phyloP scores from a whole-genome alignment of 2,888 invertebrate species.

The Busseola fusca region DNA sequence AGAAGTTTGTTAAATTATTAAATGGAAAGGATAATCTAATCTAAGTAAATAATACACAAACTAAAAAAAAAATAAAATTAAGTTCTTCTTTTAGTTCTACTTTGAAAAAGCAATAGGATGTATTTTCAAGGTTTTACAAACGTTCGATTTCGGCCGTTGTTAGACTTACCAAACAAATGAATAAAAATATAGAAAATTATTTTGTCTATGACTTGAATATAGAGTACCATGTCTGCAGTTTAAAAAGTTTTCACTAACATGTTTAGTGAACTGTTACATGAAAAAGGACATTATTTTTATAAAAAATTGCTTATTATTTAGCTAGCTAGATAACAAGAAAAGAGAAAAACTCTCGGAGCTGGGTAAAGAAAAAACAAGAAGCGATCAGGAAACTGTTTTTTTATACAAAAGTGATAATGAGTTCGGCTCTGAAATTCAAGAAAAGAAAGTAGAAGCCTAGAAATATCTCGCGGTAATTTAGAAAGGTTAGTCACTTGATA shows the following conservation, averaged over 20 bases:
- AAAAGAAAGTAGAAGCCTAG: neutral
- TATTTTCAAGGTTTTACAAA: neutral
- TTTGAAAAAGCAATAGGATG: neutral
- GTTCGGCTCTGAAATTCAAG: neutral
- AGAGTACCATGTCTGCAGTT: neutral
- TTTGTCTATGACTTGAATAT: neutral
- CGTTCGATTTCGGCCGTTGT: neutral
- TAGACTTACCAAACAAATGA: neutral
- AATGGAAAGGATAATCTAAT: slow-evolving; percentile 13
- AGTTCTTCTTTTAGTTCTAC: too few relatives aligned
- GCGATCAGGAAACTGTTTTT: neutral
- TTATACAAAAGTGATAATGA: neutral
- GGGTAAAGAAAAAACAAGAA: neutral
- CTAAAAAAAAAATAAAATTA: too few relatives aligned
- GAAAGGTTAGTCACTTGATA: neutral
- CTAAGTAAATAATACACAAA: neutral
- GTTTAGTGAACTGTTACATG: neutral
- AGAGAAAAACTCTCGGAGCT: neutral
- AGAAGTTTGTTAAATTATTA: slow-evolving; percentile 24
- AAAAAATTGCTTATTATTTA: neutral
- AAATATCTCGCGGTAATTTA: neutral
- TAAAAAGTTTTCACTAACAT: neutral
- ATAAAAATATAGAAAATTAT: neutral
- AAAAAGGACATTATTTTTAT: neutral
- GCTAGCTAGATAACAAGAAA: neutral